These are phyloP conservation scores for Drosophila repletoides DNA, from an alignment of 1,140 invertebrate genomes.

Conservation along the genomic window DNA sequence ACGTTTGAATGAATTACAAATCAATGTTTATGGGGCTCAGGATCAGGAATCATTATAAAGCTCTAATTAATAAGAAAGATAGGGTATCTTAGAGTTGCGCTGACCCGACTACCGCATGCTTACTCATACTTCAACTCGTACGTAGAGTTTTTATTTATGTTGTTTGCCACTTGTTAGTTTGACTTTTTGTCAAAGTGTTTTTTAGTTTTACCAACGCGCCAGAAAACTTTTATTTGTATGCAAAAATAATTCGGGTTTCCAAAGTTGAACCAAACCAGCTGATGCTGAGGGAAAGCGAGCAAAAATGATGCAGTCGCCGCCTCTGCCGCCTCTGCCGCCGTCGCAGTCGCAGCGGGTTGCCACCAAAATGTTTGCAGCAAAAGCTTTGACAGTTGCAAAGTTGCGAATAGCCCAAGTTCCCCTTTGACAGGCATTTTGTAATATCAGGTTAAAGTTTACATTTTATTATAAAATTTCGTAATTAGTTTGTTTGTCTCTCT, in stretches of 20 bases:
- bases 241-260: constrained; percentile 40
- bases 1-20: too few relatives aligned
- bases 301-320: too few relatives aligned
- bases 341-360: not conserved
- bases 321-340: too few relatives aligned
- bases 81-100: not conserved
- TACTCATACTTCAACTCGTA: too few relatives aligned
- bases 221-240: constrained; percentile 40
- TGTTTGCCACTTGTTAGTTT: constrained; percentile 1
- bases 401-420: constrained; percentile 1
- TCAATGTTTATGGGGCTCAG: too few relatives aligned
- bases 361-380: constrained; percentile 5
- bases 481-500: constrained; percentile 10
- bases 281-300: too few relatives aligned
- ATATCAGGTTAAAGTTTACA: not conserved
- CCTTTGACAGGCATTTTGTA: constrained; percentile 24
- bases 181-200: constrained; percentile 18
- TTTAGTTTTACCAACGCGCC: constrained; percentile 15
- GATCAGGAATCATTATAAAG: too few relatives aligned
- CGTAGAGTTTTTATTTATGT: not conserved
- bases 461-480: constrained; percentile 1
- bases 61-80: too few relatives aligned
- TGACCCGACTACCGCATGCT: not conserved
- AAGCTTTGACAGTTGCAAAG: constrained; percentile 29
- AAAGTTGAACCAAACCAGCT: constrained; percentile 33